Conservation (phyloP, 2,888 invertebrate species). For the Hypena proboscidalis region DNA sequence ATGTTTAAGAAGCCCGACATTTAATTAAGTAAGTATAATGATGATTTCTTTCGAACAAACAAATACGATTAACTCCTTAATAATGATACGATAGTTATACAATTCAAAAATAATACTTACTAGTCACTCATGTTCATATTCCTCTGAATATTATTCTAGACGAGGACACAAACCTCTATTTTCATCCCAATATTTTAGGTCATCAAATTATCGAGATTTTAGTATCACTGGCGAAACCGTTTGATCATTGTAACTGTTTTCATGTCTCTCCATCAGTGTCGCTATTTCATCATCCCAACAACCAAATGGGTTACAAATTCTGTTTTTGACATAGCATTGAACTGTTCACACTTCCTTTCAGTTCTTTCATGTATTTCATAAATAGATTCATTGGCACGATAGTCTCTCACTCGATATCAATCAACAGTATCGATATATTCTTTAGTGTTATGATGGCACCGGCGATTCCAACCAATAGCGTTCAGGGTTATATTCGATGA, state of each 20-base stretch:
- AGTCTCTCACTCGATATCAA: slow-evolving; percentile 38
- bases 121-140: too few relatives aligned
- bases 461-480: slow-evolving; percentile 58
- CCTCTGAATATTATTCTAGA: neutral
- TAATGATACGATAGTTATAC: too few relatives aligned
- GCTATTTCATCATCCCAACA: slow-evolving; percentile 19
- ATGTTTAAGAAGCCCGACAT: too few relatives aligned
- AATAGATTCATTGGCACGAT: slow-evolving; percentile 30
- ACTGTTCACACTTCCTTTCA: slow-evolving; percentile 23
- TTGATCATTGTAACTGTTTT: slow-evolving; percentile 31
- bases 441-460: slow-evolving; percentile 51
- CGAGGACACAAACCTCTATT: neutral
- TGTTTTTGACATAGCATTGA: slow-evolving; percentile 29
- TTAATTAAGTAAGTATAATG: too few relatives aligned
- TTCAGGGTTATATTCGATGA: slow-evolving; percentile 56
- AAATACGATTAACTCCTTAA: too few relatives aligned
- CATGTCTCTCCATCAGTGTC: slow-evolving; percentile 20
- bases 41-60: too few relatives aligned
- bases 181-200: neutral
- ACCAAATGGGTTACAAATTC: slow-evolving; percentile 9
- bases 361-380: slow-evolving; percentile 37
- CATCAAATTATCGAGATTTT: slow-evolving; percentile 1
- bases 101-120: too few relatives aligned
- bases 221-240: slow-evolving; percentile 10
- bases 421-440: slow-evolving; percentile 45